Evolutionary conservation across 2,113 vertebrate species (phyloP), one percentile per base, ranked within the genome.

Genomic region (Capreolus pygargus): DNA sequence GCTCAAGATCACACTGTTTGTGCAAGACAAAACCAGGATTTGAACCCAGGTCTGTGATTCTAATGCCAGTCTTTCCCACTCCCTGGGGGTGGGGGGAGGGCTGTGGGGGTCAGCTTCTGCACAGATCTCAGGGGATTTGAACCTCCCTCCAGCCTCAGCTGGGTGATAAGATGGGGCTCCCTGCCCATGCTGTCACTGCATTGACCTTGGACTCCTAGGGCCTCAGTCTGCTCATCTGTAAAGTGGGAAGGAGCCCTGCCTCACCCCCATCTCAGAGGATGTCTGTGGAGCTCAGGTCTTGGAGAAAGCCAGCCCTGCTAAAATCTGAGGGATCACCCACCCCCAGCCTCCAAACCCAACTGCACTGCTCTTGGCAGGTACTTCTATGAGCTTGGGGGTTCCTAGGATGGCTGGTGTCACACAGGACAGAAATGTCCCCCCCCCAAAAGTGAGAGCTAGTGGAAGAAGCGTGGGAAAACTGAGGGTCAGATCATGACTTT

Each of bases 151-250:
- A 36, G 78, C 50, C 94, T 95, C 14, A 3, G 86, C 57, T 36
- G 23, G 57, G 39, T 21, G 23, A 76, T 19, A 90, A 89, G 14
- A 86, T 30, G 30, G 78, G 50, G 21, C 15, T 86, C 92, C 82
- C 70, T 57, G 45, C 36, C 61, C 28, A 28, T 36, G 16, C 61
- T 54, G 60, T 45, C 67, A 52, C 54, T 76, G 9, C 39, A 86
- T 54, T 0, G 30, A 67, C 92, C 67, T 54, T 82, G 94, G 67
- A 43, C 58, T n/a, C 88, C 52, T 5, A 7, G 47, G 74, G 50
- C 94, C 79, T 96, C 70, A 57, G 79, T 74, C 85, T 82, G 47
- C 89, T 67, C 96, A 50, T 96, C 88, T 82, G 97, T 74, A 36
- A 93, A 67, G 87, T 47, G 47, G 88, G 79, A 94, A 89, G 74